These are phyloP conservation scores for Pseudorectes ferrugineus DNA, from an alignment of 2,113 vertebrate species.

Conservation along the genomic window DNA sequence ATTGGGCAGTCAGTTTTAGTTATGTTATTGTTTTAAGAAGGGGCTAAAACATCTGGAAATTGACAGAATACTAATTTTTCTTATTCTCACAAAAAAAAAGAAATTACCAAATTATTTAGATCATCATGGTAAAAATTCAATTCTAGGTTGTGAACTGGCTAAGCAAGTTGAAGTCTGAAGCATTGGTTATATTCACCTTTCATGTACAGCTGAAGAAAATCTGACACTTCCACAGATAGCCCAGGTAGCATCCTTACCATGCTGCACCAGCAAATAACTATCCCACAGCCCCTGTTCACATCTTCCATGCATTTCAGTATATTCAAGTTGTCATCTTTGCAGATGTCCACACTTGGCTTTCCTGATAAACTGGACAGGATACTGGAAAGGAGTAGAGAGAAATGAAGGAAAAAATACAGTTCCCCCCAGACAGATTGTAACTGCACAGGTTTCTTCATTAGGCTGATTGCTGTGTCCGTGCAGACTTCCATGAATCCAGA, in stretches of 20 bases:
- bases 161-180: background rate
- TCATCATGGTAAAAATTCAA: background rate
- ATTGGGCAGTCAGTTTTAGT: background rate
- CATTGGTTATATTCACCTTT: background rate
- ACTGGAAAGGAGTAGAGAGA: background rate
- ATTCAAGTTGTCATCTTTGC: background rate
- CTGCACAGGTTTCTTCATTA: background rate
- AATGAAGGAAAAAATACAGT: background rate
- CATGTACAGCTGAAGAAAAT: background rate
- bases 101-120: background rate
- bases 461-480: background rate
- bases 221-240: background rate
- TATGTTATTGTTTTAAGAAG: background rate
- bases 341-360: background rate
- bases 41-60: background rate
- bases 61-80: background rate
- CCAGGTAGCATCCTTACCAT: background rate
- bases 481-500: background rate
- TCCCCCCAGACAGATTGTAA: background rate
- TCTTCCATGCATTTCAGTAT: background rate
- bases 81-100: background rate
- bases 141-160: background rate
- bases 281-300: fast-evolving
- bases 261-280: background rate
- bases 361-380: background rate